Percentiles rank a stretch among this genome's conserved stretches.
These are phyloP conservation scores for Perca schrenkii DNA, from an alignment of 2,113 vertebrate genomes.

Conservation along the genomic window DNA sequence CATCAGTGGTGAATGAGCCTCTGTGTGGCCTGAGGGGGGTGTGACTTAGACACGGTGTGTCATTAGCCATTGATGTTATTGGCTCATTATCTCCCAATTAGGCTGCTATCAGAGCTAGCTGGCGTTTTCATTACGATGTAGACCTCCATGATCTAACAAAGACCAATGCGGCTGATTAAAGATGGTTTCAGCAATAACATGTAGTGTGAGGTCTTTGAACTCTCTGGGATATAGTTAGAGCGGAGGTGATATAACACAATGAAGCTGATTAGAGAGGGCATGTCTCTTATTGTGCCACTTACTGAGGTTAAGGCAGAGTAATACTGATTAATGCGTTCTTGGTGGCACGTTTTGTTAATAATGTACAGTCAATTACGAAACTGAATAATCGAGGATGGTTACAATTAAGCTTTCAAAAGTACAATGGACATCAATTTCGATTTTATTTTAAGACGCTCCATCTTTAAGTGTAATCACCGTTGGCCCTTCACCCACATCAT, in stretches of 20 bases:
- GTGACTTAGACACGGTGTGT: conserved; percentile 80
- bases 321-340: conserved; percentile 76
- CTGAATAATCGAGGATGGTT: conserved; percentile 50
- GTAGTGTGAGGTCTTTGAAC: conserved; percentile 80
- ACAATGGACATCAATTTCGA: conserved; percentile 58
- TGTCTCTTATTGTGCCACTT: conserved; percentile 80
- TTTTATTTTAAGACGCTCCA: conserved; percentile 42
- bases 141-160: conserved; percentile 80
- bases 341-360: conserved; percentile 72
- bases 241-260: conserved; percentile 79
- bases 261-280: conserved; percentile 80
- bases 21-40: conserved; percentile 80
- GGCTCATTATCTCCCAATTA: conserved; percentile 85
- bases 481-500: conserved; percentile 24
- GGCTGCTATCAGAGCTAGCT: conserved; percentile 81
- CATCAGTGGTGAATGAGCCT: conserved; percentile 78
- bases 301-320: conserved; percentile 78
- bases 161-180: conserved; percentile 80
- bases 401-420: conserved; percentile 70
- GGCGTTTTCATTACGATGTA: conserved; percentile 79
- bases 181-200: conserved; percentile 81
- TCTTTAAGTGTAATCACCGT: conserved; percentile 9
- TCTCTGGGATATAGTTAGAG: conserved; percentile 79
- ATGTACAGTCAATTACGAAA: conserved; percentile 72
- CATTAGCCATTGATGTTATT: conserved; percentile 85